A percentile compares a stretch with the other conserved stretches of the same genome.
These are phyloP conservation scores for Isotomurus palustris DNA, from an alignment of 2,888 invertebrate genomes.

Conservation along the genomic window DNA sequence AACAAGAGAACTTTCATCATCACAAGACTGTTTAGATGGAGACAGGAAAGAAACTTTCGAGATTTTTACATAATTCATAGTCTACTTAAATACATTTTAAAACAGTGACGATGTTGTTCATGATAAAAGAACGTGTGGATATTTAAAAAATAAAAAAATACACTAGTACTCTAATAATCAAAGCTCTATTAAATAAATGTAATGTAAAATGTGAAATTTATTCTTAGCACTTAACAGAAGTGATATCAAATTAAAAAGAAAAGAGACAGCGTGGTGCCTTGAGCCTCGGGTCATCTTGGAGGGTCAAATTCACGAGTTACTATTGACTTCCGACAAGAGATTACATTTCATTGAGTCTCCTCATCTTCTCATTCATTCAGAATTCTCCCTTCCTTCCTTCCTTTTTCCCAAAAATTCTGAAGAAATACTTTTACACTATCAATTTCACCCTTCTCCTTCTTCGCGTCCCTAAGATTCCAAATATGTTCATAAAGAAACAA, in stretches of 20 bases:
- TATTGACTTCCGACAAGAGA: constrained; percentile 40
- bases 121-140: neutral
- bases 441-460: too few species aligned
- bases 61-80: too few species aligned
- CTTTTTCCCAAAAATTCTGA: too few species aligned
- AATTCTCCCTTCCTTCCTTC: neutral
- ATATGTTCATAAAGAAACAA: too few species aligned
- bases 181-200: neutral
- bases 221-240: constrained; percentile 1
- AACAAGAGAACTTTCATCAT: too few species aligned
- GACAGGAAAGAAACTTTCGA: too few species aligned
- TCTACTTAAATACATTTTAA: too few species aligned
- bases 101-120: too few species aligned
- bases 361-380: neutral
- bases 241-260: constrained; percentile 12
- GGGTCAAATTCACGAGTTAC: too few species aligned
- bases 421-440: too few species aligned
- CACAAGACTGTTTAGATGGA: too few species aligned
- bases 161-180: neutral
- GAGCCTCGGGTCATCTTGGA: constrained; percentile 36
- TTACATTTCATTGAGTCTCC: constrained; percentile 19
- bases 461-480: too few species aligned
- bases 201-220: neutral
- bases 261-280: constrained; percentile 42
- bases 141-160: neutral